phyloP scores from a whole-genome alignment of 2,797 vertebrate species.

The Sorex maritimensis region DNA sequence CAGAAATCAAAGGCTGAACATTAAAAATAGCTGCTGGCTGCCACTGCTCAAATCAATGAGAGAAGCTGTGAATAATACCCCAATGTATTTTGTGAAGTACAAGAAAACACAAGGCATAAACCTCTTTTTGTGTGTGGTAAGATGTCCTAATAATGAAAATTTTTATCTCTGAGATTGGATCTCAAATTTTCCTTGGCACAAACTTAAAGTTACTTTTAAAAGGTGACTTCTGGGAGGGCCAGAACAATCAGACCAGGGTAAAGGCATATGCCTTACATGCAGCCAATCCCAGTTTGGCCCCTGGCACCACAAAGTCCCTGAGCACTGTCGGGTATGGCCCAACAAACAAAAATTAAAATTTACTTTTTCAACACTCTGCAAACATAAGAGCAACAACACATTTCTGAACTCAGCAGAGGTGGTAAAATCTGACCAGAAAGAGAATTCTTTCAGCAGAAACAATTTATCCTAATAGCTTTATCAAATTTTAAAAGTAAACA shows the following conservation, averaged over 20 bases:
- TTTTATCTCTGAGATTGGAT: conserved; percentile 41
- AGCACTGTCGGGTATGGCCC: too few species aligned
- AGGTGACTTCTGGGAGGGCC: background rate
- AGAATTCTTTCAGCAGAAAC: background rate
- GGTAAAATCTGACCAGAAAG: conserved; percentile 36
- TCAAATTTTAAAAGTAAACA: background rate
- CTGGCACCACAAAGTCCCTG: too few species aligned
- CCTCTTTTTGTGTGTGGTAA: background rate
- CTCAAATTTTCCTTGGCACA: conserved; percentile 21
- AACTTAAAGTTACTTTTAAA: background rate
- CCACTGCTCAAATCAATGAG: conserved; percentile 21
- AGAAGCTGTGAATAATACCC: conserved; percentile 18
- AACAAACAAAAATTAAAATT: too few species aligned
- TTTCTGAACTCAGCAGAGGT: conserved; percentile 12
- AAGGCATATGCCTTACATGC: too few species aligned
- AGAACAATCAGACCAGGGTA: too few species aligned
- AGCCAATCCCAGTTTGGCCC: too few species aligned
- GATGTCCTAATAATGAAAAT: background rate
- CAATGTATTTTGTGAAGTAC: background rate
- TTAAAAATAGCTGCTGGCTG: conserved; percentile 42
- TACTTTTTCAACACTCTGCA: too few species aligned
- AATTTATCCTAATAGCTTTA: background rate
- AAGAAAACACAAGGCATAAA: conserved; percentile 34
- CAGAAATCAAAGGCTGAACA: conserved; percentile 28
- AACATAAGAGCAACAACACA: background rate